Evolutionary conservation across 2,113 vertebrate genomes (phyloP), one percentile per base, ranked within the genome.

Genomic region (Cololabis saira): DNA sequence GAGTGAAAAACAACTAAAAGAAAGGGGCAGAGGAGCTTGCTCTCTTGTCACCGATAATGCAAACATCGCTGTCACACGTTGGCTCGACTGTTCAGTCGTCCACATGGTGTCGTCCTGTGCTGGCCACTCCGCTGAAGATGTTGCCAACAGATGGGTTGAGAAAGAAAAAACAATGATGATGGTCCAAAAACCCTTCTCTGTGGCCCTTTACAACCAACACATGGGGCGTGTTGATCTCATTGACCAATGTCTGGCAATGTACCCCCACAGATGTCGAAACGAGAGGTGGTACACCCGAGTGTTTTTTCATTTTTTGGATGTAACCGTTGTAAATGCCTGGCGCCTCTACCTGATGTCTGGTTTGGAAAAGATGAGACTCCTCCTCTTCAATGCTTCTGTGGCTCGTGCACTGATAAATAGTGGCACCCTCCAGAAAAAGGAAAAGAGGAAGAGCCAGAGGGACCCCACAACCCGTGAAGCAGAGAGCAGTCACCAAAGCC

Each of bases 11-110:
- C 3, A 8, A 3, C 8, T 30, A 8, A 58, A 24, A 2, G 5
- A 3, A 5, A 27, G 5, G 24, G 21, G 41, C 5, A 18, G 37
- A 13, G 19, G 17, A 41, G 18, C 17, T 1, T 41, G 17, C 19
- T 56, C 4, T 8, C 8, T 30, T 30, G 30, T 30, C 8, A 2
- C 21, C 33, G 51, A 24, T 27, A 22, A 17, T 18, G 13, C 7
- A 60, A 54, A 73, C 48, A 54, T 60, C 62, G 19, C 47, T 59
- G 48, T 59, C 40, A 59, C 24, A 60, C 2, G 15, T 59, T 54
- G 61, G 30, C 15, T 76, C 0, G 21, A 66, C 12, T 49, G 49
- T 48, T 71, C 50, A 56, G 15, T 44, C 3, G 55, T 61, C 21
- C 30, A 30, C 30, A 30, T 30, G 30, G 30, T 30, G 4, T 30